These are phyloP conservation scores for Otolemur garnettii DNA, from an alignment of 2,113 vertebrate genomes.

Conservation along the genomic window DNA sequence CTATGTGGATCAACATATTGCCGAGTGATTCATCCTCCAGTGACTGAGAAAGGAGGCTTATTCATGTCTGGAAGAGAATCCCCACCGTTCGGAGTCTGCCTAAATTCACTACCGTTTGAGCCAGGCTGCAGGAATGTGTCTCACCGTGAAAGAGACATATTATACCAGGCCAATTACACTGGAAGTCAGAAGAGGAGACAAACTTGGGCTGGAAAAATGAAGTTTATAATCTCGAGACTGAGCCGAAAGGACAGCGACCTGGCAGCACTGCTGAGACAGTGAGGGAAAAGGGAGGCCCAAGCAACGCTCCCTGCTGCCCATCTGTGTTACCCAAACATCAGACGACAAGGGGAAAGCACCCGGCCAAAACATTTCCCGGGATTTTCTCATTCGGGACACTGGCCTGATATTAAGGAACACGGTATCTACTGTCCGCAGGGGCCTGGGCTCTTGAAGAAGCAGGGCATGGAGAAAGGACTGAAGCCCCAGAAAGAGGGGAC, in stretches of 20 bases:
- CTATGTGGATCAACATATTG: not conserved
- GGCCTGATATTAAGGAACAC: accelerated
- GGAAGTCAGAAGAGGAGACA: slow-evolving; percentile 65
- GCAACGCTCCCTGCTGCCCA: accelerated
- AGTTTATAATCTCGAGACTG: slow-evolving; percentile 28
- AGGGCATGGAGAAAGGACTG: not conserved
- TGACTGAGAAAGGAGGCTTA: slow-evolving; percentile 16
- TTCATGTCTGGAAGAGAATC: slow-evolving; percentile 63
- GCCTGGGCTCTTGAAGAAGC: not conserved
- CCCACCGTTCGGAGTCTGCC: slow-evolving; percentile 8
- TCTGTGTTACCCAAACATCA: not conserved
- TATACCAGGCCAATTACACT: slow-evolving; percentile 32
- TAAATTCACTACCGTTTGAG: not conserved
- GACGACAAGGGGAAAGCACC: not conserved
- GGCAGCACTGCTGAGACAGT: not conserved
- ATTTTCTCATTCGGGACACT: not conserved
- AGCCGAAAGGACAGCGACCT: not conserved
- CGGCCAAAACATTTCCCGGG: not conserved
- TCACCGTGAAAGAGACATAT: slow-evolving; percentile 71
- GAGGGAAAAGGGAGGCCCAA: not conserved
- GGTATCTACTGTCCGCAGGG: not conserved
- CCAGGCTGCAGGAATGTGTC: slow-evolving; percentile 64
- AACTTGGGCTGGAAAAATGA: slow-evolving; percentile 52
- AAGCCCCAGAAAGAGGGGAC: not conserved
- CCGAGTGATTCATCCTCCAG: slow-evolving; percentile 53